Percentiles rank a stretch among this genome's conserved stretches.
These are phyloP conservation scores for Ammodytes marinus DNA, from an alignment of 2,113 vertebrate species.

Conservation along the genomic window DNA sequence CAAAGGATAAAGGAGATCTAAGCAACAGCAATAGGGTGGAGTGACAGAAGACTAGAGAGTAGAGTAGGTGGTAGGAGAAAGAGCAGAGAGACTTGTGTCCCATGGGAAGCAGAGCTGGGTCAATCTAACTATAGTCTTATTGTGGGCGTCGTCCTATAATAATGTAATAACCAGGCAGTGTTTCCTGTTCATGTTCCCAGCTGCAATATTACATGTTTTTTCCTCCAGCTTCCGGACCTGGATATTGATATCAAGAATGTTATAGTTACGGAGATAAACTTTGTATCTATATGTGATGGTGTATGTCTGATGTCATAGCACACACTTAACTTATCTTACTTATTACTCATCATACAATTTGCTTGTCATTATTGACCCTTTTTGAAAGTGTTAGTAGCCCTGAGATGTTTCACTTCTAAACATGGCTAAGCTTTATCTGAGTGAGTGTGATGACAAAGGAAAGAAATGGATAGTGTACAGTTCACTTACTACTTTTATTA, in stretches of 20 bases:
- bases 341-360: no score
- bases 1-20: conserved; percentile 1
- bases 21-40: conserved; percentile 27
- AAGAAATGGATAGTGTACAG: not conserved
- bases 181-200: conserved; percentile 48
- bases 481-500: not conserved
- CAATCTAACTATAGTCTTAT: conserved; percentile 74
- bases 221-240: not conserved
- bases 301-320: not conserved
- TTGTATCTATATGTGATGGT: not conserved
- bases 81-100: conserved; percentile 40
- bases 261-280: not conserved
- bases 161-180: conserved; percentile 47
- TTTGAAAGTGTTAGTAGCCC: not conserved
- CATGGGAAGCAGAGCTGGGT: conserved; percentile 55
- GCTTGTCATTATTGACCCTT: not conserved
- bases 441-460: not conserved
- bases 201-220: not conserved
- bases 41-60: conserved; percentile 31
- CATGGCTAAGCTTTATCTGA: not conserved
- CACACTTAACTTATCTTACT: not conserved
- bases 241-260: not conserved
- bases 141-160: conserved; percentile 58
- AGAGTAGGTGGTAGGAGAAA: conserved; percentile 55
- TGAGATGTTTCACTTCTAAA: not conserved